Base-by-base conservation (phyloP, 2,797 vertebrate species). In the Periophthalmus magnuspinnatus region DNA sequence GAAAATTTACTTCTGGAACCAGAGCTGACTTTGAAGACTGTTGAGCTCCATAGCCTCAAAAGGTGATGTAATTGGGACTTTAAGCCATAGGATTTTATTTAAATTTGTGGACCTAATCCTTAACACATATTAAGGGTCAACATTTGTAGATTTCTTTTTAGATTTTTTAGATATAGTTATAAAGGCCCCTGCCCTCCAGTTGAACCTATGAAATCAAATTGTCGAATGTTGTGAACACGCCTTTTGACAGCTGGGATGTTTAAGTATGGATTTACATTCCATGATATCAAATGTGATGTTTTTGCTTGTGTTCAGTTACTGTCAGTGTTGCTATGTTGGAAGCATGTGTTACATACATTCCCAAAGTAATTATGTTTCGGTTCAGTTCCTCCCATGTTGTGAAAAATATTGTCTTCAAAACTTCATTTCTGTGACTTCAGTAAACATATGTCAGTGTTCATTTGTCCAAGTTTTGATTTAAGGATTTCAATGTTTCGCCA, bases 301-400 rank as follows among this genome's bases (percentile, higher is more conserved):
- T 77, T 72, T n/a, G 58, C 17, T 67, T 55, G 38, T 86, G 65
- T 77, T 79, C 63, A 68, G 55, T 84, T 71, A 76, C 68, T 62
- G 68, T 83, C 79, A 62, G 67, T 78, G 64, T 84, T 85, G 54
- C 58, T 2, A 7, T 68, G 60, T 80, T 24, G 17, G 65, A 77
- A 77, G 75, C 76, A 67, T 70, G 72, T 78, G 50, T 54, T 69
- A 61, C 72, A 68, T 62, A 82, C 74, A 75, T 71, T 76, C 41
- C 60, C 75, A 64, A 57, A 56, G 34, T 16, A 28, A 45, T 63
- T 47, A 17, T 38, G 47, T 47, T 47, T 47, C 45, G 22, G 38
- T 32, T 32, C 45, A n/a, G 5, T 48, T n/a, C 16, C 16, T 32
- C 38, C 10, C 14, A 45, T 32, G 17, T 50, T 50, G 62, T 65